Evolutionary conservation across 2,888 invertebrate genomes (phyloP).

Genomic region (Pollenia labialis): DNA sequence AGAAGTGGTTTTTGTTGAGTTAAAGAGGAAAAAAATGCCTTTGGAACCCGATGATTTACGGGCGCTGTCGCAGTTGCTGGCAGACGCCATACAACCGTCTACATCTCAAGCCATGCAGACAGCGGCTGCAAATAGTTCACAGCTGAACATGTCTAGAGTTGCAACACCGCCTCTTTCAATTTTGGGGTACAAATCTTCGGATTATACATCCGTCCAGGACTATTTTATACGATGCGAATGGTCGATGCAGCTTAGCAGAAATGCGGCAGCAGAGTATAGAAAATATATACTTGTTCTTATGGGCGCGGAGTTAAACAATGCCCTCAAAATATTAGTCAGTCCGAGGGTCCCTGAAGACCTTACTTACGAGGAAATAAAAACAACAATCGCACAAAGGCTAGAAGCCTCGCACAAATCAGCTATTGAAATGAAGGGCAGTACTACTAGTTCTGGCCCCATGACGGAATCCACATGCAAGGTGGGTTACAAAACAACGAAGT

Average conservation of each 20-base stretch:
- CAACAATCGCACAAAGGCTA: conserved; percentile 27
- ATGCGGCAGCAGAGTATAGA: neutral
- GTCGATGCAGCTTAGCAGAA: conserved; percentile 16
- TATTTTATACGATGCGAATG: conserved; percentile 38
- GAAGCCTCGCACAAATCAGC: conserved; percentile 40
- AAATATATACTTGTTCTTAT: neutral
- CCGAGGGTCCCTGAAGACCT: conserved; percentile 5
- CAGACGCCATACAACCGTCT: no score
- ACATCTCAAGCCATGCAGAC: no score
- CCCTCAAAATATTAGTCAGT: neutral
- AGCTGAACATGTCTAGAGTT: neutral
- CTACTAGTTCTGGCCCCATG: no score
- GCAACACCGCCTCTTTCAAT: no score
- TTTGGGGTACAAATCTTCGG: no score
- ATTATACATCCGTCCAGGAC: conserved; percentile 7
- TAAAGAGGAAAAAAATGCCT: no score
- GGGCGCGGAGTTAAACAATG: conserved; percentile 1
- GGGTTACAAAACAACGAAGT: no score
- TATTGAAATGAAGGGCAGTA: neutral
- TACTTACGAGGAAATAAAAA: conserved; percentile 26
- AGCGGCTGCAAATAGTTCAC: neutral
- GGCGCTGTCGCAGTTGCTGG: no score
- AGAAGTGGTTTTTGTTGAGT: no score
- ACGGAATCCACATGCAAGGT: no score
- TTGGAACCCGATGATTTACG: no score